Base-by-base conservation (phyloP, 2,888 invertebrate genomes). In the Drosophila cyrtoloma region DNA sequence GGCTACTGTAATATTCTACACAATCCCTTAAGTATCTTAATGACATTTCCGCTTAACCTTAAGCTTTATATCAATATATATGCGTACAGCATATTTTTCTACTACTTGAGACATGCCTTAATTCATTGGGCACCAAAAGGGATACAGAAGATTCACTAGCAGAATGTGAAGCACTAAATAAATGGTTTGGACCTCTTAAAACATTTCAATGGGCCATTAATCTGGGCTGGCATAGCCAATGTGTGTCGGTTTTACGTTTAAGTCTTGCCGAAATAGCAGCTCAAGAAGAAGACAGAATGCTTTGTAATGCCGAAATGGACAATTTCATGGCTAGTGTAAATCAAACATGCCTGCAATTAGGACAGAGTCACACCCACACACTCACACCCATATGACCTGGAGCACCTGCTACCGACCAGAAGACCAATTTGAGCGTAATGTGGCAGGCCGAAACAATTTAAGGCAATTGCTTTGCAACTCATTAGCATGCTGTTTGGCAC, bases 261-360 rank as follows among this genome's bases (percentile, higher is more conserved):
- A 76, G 73, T 67, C 52, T 19, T 33, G 39, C 56, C 35, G 7
- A 9, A 37, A 42, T 28, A 28, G 16, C 47, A 26, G 47, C 47
- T 47, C 26, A 65, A 35, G 52, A 51, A 50, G 81, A 68, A 75
- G 75, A 87, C 67, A 66, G 74, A 89, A 82, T 81, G 73, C 74
- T 67, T 65, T 66, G 79, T 77, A 86, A 86, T 84, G 71, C 75
- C 82, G 55, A 82, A 89, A 89, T 84, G 81, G 88, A 85, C 88
- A 87, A 89, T 86, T 86, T 87, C 88, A 87, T 77, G 90, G 86
- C 73, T 81, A 78, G 83, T 82, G 90, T 86, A 86, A 86, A 89
- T 86, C 86, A 86, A 86, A 86, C 76, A 84, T 82, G 90, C 88
- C 85, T 80, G 90, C 90, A 89, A 89, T 86, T 86, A 89, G 83